These are phyloP conservation scores for Brenthis ino DNA, from an alignment of 2,888 invertebrate genomes.

Conservation along the genomic window DNA sequence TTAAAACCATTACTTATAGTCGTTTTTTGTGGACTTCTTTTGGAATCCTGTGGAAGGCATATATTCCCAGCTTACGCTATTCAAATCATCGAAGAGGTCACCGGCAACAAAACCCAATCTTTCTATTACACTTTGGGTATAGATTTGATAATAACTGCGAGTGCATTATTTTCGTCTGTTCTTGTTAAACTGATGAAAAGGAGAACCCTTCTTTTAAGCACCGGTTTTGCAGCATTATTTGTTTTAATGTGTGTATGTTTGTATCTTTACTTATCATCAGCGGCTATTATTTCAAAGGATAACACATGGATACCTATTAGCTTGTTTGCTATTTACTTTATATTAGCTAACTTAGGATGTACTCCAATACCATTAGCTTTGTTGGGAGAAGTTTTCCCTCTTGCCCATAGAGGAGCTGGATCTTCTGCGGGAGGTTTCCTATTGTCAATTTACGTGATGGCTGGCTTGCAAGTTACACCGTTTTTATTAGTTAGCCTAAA, in stretches of 20 bases:
- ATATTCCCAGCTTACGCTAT: constrained; percentile 60
- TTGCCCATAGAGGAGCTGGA: constrained; percentile 58
- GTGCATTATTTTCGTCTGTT: constrained; percentile 52
- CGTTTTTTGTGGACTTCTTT: constrained; percentile 47
- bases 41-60: constrained; percentile 60
- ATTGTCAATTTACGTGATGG: constrained; percentile 49
- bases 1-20: constrained; percentile 55
- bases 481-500: constrained; percentile 50
- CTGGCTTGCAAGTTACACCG: constrained; percentile 54
- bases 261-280: constrained; percentile 51
- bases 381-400: constrained; percentile 63
- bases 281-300: constrained; percentile 45
- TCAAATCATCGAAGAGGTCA: constrained; percentile 57
- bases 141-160: constrained; percentile 55
- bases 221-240: constrained; percentile 52
- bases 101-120: constrained; percentile 49
- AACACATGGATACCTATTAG: constrained; percentile 50
- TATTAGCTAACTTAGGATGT: constrained; percentile 62
- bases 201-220: constrained; percentile 54
- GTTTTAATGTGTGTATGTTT: constrained; percentile 49
- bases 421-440: constrained; percentile 49
- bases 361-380: constrained; percentile 61
- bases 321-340: constrained; percentile 55
- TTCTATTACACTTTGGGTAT: constrained; percentile 57
- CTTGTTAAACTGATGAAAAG: constrained; percentile 57